phyloP scores from a whole-genome alignment of 2,113 vertebrate species.

The Leucoraja erinaceus region DNA sequence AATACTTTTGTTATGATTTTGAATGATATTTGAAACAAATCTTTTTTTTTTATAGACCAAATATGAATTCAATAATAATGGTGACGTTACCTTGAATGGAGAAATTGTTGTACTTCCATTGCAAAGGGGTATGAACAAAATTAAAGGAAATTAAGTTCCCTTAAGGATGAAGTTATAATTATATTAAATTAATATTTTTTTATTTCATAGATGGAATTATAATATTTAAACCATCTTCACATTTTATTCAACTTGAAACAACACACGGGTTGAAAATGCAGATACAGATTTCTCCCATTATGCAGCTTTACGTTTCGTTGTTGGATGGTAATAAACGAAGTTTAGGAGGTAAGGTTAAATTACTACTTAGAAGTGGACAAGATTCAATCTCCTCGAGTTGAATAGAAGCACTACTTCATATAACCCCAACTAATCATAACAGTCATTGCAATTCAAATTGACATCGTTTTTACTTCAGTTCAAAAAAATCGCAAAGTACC shows the following conservation, averaged over 20 bases:
- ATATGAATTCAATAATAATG: background rate
- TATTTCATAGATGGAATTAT: background rate
- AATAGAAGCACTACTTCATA: no score
- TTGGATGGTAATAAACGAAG: background rate
- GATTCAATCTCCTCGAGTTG: background rate
- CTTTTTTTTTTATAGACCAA: background rate
- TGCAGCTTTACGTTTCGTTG: constrained; percentile 40
- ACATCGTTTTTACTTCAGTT: no score
- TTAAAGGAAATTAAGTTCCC: background rate
- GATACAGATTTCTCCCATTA: constrained; percentile 26
- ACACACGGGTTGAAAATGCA: constrained; percentile 37
- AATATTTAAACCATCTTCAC: constrained; percentile 27
- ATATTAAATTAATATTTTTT: background rate
- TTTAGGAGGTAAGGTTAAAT: constrained; percentile 32
- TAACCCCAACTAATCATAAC: no score
- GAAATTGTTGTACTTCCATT: background rate
- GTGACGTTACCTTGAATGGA: background rate
- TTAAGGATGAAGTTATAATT: background rate
- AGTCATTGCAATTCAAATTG: no score
- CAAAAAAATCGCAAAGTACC: no score
- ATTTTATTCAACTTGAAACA: constrained; percentile 37
- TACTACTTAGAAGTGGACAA: background rate
- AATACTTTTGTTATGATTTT: background rate
- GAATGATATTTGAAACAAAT: background rate
- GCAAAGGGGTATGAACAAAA: background rate